Percentiles rank a stretch among this genome's conserved stretches.
Conservation (phyloP, 2,888 invertebrate species). For the Drosophila gaucha region DNA sequence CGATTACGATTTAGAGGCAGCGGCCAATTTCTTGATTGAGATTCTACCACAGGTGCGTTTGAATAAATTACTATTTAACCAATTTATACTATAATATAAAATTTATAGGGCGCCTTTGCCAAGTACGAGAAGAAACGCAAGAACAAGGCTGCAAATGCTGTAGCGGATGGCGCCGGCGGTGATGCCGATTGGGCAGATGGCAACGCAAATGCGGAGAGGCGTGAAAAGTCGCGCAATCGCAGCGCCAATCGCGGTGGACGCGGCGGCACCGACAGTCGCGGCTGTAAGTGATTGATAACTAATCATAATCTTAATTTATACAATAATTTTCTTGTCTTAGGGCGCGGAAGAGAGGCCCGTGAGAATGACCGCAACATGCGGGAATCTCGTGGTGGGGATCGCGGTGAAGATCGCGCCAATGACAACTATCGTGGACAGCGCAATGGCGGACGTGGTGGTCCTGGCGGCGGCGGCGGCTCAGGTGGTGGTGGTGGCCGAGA, state of each 20-base stretch:
- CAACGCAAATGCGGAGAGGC: conserved; percentile 83
- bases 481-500: conserved; percentile 65
- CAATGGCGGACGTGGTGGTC: conserved; percentile 59
- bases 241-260: conserved; percentile 84
- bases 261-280: conserved; percentile 86
- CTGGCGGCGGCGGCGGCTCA: conserved; percentile 47
- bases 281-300: conserved; percentile 82
- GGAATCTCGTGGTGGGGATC: conserved; percentile 84
- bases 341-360: conserved; percentile 88
- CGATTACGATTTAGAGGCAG: conserved; percentile 94
- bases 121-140: conserved; percentile 95
- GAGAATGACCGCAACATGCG: conserved; percentile 87
- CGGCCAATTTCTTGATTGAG: conserved; percentile 84
- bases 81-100: neutral
- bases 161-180: conserved; percentile 85
- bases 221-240: conserved; percentile 84
- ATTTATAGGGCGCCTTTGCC: conserved; percentile 91
- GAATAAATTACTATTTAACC: neutral
- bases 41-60: conserved; percentile 82
- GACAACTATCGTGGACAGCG: conserved; percentile 74
- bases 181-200: conserved; percentile 85
- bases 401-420: conserved; percentile 71
- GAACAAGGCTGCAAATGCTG: conserved; percentile 88
- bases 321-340: conserved; percentile 44
- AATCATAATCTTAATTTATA: neutral